Evolutionary conservation across 1,140 invertebrate genomes (phyloP), one percentile per base, ranked within the genome.

Genomic region (Drosophila orosa): DNA sequence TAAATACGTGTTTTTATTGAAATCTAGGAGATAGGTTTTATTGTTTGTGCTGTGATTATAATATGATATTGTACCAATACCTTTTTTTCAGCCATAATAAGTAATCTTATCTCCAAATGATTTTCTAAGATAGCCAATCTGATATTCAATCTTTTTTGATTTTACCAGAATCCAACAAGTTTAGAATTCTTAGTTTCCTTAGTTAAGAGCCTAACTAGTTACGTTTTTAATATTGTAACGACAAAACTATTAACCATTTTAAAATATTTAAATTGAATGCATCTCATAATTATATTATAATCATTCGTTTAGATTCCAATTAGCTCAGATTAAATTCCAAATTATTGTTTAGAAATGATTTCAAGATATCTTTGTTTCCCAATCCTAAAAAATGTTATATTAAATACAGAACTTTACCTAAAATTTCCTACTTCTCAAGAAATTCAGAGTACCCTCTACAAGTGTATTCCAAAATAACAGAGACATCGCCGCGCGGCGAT

Each of bases 401-500:
- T 3, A 29, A 29, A 9, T 2, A 2, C 9, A 0, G 1, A 29
- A 29, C 8, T 17, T 39, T 4, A 4, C n/a, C n/a, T 1, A 17
- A n/a, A 3, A 1, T 13, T 42, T 24, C 3, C 8, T 33, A 33
- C 4, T 33, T 9, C 5, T 12, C 0, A 3, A 1, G 7, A 50
- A 19, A 19, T 8, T 1, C 0, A 22, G 3, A 13, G 9, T 10
- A n/a, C 44, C 22, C 25, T 31, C 9, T 24, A 9, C n/a, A 33
- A 61, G 22, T 9, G 50, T 35, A 45, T 12, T 12, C 10, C 3
- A 9, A 45, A 27, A 35, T 29, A 45, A 54, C n/a, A 73, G 50
- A 65, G 67, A 81, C 59, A 66, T 77, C 42, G 47, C 33, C 68
- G 25, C 8, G 3, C 5, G 4, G 37, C 13, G 50, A 79, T 90